A percentile compares a stretch with the other conserved stretches of the same genome.
Conservation (phyloP, 2,797 vertebrate species). For the Myiotriccus ornatus region DNA sequence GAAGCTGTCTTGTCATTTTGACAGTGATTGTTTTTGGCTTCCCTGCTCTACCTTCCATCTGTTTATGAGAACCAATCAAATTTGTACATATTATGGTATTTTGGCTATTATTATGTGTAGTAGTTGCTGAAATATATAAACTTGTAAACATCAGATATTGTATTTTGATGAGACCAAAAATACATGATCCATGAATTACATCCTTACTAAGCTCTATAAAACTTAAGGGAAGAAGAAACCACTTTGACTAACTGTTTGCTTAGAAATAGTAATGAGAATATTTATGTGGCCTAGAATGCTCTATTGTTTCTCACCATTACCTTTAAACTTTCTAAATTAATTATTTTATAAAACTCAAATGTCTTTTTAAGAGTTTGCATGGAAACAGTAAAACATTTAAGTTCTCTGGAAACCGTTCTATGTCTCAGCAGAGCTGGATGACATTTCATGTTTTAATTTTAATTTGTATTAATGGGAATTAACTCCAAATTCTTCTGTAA, state of each 20-base stretch:
- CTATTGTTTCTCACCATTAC: neutral
- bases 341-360: neutral
- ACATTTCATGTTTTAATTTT: neutral
- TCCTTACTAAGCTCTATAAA: neutral
- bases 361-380: neutral
- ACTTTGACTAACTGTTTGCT: neutral
- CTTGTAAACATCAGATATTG: neutral
- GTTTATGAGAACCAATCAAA: neutral
- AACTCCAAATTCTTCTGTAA: neutral
- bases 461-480: neutral
- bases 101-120: neutral
- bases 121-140: neutral
- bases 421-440: neutral
- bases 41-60: neutral
- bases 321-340: neutral
- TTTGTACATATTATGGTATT: neutral
- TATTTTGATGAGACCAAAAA: neutral
- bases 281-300: neutral
- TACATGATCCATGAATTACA: neutral
- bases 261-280: neutral
- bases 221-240: neutral
- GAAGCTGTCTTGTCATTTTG: neutral
- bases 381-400: neutral
- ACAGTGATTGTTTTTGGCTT: neutral
- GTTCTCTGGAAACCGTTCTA: neutral